phyloP scores from a whole-genome alignment of 2,888 invertebrate species.

The Gisinianus flammeolus region DNA sequence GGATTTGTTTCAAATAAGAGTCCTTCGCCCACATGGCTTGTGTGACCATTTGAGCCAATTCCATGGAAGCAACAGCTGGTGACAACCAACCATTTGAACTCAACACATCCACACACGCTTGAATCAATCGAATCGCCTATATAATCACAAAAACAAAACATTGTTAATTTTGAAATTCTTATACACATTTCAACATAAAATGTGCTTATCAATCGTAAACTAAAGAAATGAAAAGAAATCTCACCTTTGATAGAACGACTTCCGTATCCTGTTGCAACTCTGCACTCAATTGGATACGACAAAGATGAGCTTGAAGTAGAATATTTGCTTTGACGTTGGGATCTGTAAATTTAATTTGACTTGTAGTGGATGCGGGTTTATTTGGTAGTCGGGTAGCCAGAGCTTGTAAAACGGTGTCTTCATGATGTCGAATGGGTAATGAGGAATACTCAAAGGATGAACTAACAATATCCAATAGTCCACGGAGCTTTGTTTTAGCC shows the following conservation, averaged over 20 bases:
- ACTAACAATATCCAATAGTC: slow-evolving; percentile 95
- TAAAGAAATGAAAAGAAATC: not conserved
- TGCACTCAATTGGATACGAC: slow-evolving; percentile 90
- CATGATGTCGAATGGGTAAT: slow-evolving; percentile 91
- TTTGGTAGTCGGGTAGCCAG: slow-evolving; percentile 69
- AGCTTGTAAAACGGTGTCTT: slow-evolving; percentile 82
- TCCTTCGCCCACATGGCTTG: slow-evolving; percentile 99
- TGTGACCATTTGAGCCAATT: slow-evolving; percentile 98
- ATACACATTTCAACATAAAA: not conserved
- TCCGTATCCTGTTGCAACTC: slow-evolving; percentile 97
- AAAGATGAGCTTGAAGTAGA: slow-evolving; percentile 92
- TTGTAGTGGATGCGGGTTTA: slow-evolving; percentile 74
- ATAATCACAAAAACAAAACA: slow-evolving; percentile 46
- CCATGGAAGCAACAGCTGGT: slow-evolving; percentile 99
- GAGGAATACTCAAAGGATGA: slow-evolving; percentile 96
- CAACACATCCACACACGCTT: slow-evolving; percentile 91
- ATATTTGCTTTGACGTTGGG: slow-evolving; percentile 97
- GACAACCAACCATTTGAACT: slow-evolving; percentile 97
- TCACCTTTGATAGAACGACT: slow-evolving; percentile 77
- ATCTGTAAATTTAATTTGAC: slow-evolving; percentile 82
- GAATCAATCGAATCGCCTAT: slow-evolving; percentile 81
- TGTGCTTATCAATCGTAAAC: not conserved
- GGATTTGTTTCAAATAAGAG: slow-evolving; percentile 94
- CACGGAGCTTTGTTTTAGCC: slow-evolving; percentile 95
- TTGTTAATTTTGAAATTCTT: not conserved